Evolutionary conservation across 2,113 vertebrate genomes (phyloP), one percentile per base, ranked within the genome.

Genomic region (Choloepus hoffmanni): DNA sequence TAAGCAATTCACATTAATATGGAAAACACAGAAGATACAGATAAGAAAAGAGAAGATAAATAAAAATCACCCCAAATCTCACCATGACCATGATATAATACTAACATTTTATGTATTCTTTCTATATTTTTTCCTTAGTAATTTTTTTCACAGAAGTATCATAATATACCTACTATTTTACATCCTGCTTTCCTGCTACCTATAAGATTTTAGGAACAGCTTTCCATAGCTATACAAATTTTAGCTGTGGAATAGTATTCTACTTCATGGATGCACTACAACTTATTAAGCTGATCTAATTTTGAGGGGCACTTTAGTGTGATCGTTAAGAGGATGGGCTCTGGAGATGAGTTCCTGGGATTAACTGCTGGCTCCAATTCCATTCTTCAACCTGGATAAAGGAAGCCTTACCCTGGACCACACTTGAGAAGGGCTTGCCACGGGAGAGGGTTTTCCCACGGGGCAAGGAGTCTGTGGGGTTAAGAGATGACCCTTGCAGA

Each of bases 361-460:
- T 24, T 68, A 67, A 43, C 58, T 70, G n/a, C 33, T 67, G 53
- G 16, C 3, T 63, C 10, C 28, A 26, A 16, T 4, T 15, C 15
- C 33, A 6, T 12, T 58, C 60, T 87, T 23, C 72, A 16, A 24
- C 14, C 14, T 24, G 11, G 4, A 18, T 63, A 2, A 50, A 28
- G 4, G 50, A 85, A 50, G 28, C 19, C 0, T 1, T 55, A 5
- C 6, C 18, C 70, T 26, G 89, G 36, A 70, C 36, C 3, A 8
- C 21, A 1, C 23, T 18, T n/a, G 4, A 43, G 7, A 60, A 12
- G 5, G 7, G 15, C 8, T 5, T 6, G 0, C 12, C 55, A 58
- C 15, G 55, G 55, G 55, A 58, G 55, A 58, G 55, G 55, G 55
- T 16, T 58, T 5, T 90, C 30, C 33, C 18, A 1, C 9, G 12